Percentiles rank a stretch among this genome's conserved stretches.
Evolutionary conservation across 2,797 vertebrate genomes (phyloP).

Genomic region (Oophaga sylvatica): DNA sequence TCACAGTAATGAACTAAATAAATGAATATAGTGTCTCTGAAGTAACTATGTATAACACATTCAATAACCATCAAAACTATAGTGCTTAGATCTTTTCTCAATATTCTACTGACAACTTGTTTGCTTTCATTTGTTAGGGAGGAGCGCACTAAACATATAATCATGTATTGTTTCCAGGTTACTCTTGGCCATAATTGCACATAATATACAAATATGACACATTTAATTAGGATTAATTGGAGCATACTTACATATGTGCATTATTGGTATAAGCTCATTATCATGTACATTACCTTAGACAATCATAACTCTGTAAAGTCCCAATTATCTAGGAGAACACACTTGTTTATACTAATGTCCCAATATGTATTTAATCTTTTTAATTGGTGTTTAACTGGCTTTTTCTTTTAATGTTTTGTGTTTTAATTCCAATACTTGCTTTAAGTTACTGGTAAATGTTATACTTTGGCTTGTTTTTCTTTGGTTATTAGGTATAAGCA

Average conservation of each 20-base stretch:
- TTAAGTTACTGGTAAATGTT: constrained; percentile 8
- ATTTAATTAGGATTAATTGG: constrained; percentile 40
- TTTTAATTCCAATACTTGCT: constrained; percentile 6
- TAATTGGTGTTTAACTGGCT: constrained; percentile 37
- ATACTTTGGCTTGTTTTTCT: background rate
- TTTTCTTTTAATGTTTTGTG: constrained; percentile 32
- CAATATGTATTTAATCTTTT: constrained; percentile 42
- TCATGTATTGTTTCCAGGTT: constrained; percentile 1
- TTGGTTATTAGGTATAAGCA: background rate
- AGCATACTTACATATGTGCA: constrained; percentile 15
- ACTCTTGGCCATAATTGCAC: background rate
- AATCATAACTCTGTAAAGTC: constrained; percentile 37
- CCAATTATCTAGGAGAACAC: constrained; percentile 26
- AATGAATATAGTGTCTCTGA: too few species aligned
- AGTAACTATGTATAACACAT: background rate
- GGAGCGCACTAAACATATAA: background rate
- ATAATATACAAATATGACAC: background rate
- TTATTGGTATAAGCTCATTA: constrained; percentile 43
- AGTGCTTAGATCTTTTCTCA: background rate
- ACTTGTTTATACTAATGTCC: constrained; percentile 39
- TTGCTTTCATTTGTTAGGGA: background rate
- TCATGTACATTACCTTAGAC: constrained; percentile 18
- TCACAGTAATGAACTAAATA: too few species aligned
- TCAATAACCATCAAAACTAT: background rate
- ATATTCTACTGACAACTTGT: background rate